phyloP scores from a whole-genome alignment of 2,113 vertebrate genomes.

The Actenoides lindsayi region DNA sequence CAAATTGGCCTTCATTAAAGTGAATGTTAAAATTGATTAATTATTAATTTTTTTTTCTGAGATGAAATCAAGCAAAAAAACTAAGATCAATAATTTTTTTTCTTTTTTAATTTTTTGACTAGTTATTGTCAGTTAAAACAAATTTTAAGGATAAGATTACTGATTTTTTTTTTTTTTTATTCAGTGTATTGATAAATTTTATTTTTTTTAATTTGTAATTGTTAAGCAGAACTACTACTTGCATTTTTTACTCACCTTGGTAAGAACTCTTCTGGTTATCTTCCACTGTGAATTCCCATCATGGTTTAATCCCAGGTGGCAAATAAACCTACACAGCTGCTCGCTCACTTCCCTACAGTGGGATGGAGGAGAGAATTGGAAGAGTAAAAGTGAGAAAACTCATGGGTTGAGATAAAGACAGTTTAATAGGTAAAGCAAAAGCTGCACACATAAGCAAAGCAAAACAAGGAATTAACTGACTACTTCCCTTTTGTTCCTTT shows the following conservation, averaged over 20 bases:
- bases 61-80: neutral
- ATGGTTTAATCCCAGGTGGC: neutral
- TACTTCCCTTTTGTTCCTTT: neutral
- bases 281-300: neutral
- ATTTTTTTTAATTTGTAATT: neutral
- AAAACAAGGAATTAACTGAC: neutral
- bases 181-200: neutral
- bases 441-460: neutral
- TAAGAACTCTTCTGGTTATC: neutral
- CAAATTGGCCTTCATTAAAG: neutral
- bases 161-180: neutral
- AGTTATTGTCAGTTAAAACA: neutral
- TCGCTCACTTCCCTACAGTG: neutral
- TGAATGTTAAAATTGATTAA: neutral
- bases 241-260: neutral
- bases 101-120: neutral
- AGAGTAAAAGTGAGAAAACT: neutral
- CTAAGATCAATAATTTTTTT: neutral
- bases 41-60: neutral
- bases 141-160: neutral
- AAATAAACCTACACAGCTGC: neutral
- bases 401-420: neutral
- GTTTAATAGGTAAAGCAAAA: neutral
- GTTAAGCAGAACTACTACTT: neutral
- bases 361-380: neutral